Evolutionary conservation across 2,888 invertebrate species (phyloP).

Genomic region (Diarsia brunnea): DNA sequence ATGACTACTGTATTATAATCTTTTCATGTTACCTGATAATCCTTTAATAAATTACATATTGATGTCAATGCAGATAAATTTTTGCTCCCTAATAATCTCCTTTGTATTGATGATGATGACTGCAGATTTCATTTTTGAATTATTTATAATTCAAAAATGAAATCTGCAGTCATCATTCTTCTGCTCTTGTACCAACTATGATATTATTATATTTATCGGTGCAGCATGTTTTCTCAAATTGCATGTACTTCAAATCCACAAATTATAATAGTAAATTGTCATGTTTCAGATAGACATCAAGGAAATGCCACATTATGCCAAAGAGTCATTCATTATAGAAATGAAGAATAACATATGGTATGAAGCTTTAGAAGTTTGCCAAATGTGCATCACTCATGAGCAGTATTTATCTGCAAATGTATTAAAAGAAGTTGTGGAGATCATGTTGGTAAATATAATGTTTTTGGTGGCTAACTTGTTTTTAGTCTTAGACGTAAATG

Average conservation of each 20-base stretch:
- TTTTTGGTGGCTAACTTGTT: too few relatives aligned
- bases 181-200: background rate
- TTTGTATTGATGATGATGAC: too few relatives aligned
- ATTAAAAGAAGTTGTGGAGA: conserved; percentile 83
- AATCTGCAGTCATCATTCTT: background rate
- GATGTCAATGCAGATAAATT: background rate
- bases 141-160: background rate
- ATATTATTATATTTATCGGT: background rate
- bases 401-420: conserved; percentile 83
- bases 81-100: background rate
- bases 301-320: conserved; percentile 77
- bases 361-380: conserved; percentile 85
- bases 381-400: conserved; percentile 77
- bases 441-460: conserved; percentile 82
- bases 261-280: background rate
- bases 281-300: conserved; percentile 71
- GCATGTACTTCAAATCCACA: background rate
- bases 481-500: too few relatives aligned
- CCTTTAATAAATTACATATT: background rate
- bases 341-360: conserved; percentile 82
- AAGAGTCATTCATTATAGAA: conserved; percentile 83
- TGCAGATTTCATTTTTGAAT: too few relatives aligned
- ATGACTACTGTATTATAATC: background rate
- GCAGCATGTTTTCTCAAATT: background rate
- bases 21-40: background rate